Evolutionary conservation across 53 echinoderm and acorn worm genomes (phyloP), one percentile per base, ranked within the genome.

Genomic region (Mesocentrotus franciscanus): DNA sequence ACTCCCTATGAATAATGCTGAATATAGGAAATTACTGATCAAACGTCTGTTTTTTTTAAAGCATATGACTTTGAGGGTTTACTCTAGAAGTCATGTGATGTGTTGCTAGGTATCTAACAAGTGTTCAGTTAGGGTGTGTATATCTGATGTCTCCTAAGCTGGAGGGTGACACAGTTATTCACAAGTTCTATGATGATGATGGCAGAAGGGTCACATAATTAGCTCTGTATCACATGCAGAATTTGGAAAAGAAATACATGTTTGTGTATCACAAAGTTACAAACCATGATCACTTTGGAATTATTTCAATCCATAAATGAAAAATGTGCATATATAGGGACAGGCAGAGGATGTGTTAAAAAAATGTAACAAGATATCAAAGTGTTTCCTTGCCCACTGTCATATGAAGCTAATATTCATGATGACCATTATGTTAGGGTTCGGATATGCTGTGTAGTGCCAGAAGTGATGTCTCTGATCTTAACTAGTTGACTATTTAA

Each of bases 51-150:
- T 42, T 20, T 22, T 20, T 78, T 78, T 0, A 22, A 16, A 84
- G 84, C 24, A 84, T 36, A n/a, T 84, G 13, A 20, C 84, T 84
- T 11, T 12, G 24, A 84, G 49, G 49, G 84, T 84, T 84, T 84
- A 84, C 49, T 84, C 84, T 42, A 84, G 84, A 49, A 84, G 84
- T 84, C 84, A 84, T 84, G 42, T 49, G 84, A 84, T 49, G 84
- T 84, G 84, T 84, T 84, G 84, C 84, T 49, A 39, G 84, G 84
- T 84, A 84, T 22, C 84, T 42, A 42, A 18, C 49, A 84, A 84
- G 84, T 84, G 39, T 16, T 18, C 18, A 42, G 84, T 27, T 34
- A 8, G 34, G 78, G 78, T n/a, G 27, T 34, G 16, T 84, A 84
- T 84, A 49, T 42, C 29, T 17, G 49, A 49, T 42, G 35, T 84